Conservation (phyloP, 2,797 vertebrate genomes). For the Ataeniobius toweri region DNA sequence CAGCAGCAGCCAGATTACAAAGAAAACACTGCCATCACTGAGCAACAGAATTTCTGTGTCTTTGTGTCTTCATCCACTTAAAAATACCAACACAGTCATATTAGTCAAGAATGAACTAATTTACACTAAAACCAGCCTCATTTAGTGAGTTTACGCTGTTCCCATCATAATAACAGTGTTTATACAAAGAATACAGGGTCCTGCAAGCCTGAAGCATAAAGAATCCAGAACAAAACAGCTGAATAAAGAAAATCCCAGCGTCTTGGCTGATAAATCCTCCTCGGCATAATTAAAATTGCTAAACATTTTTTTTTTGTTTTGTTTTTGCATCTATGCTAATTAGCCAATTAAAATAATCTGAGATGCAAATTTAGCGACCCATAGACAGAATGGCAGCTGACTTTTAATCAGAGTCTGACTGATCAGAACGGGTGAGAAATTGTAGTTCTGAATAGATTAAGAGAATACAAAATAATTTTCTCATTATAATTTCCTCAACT, state of each 20-base stretch:
- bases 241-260: constrained; percentile 11
- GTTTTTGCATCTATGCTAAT: constrained; percentile 78
- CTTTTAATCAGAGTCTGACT: constrained; percentile 10
- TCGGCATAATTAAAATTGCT: constrained; percentile 68
- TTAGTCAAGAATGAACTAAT: neutral
- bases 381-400: constrained; percentile 24
- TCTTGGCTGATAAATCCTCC: constrained; percentile 41
- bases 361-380: constrained; percentile 71
- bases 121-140: constrained; percentile 14
- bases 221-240: constrained; percentile 2
- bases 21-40: constrained; percentile 4
- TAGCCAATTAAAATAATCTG: constrained; percentile 72
- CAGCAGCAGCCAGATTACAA: constrained; percentile 4
- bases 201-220: constrained; percentile 30
- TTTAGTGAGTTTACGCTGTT: constrained; percentile 33
- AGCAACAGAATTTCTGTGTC: neutral
- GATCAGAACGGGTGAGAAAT: constrained; percentile 18
- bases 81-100: neutral
- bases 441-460: constrained; percentile 7
- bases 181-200: constrained; percentile 22
- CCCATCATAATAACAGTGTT: constrained; percentile 24
- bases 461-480: constrained; percentile 1
- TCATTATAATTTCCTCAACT: constrained; percentile 10
- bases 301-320: constrained; percentile 42
- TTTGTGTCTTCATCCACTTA: neutral